Evolutionary conservation across 2,888 invertebrate species (phyloP), one percentile per base, ranked within the genome.

Genomic region (Ophion costatus): DNA sequence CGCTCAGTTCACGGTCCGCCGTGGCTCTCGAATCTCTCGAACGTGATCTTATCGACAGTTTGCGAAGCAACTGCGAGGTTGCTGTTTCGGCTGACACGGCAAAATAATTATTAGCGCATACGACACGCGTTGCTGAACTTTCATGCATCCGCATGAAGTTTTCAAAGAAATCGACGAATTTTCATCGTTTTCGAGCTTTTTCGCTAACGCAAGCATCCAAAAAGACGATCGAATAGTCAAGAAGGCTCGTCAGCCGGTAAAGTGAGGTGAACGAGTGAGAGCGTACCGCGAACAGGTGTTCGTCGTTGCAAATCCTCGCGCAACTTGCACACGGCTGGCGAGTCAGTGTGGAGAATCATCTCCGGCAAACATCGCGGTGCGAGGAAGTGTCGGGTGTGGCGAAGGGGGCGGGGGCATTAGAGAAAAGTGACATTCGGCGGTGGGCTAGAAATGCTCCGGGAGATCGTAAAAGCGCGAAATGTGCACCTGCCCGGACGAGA

Each of bases 401-500:
- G 57, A 57, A 73, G 73, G 22, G 64, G 38, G 38, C 5, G 45
- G 45, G 45, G 11, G 29, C 2, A 4, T 2, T 4, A 29, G 29
- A 14, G 14, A 45, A 45, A 45, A 45, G 45, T 45, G 45, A 45
- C 45, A 11, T 45, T 45, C 45, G 45, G 11, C 45, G 14, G 45
- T 14, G 45, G 45, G 14, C 3, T 45, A 11, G 45, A 14, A 51
- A 57, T 38, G 20, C 38, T 33, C n/a, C 42, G 24, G 57, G 63
- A 38, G 69, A 51, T 20, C 20, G 76, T 59, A 66, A 57, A 57
- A 57, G 29, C 56, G 75, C 45, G 70, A 75, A 59, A 82, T 80
- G 84, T 85, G 75, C 84, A 86, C 78, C 80, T 85, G 86, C 78
- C 78, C 57, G 76, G 56, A 83, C 74, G 78, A 67, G 57, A 63